A percentile compares a stretch with the other conserved stretches of the same genome.
phyloP scores from a whole-genome alignment of 2,113 vertebrate genomes.

The Cnemophilus loriae region DNA sequence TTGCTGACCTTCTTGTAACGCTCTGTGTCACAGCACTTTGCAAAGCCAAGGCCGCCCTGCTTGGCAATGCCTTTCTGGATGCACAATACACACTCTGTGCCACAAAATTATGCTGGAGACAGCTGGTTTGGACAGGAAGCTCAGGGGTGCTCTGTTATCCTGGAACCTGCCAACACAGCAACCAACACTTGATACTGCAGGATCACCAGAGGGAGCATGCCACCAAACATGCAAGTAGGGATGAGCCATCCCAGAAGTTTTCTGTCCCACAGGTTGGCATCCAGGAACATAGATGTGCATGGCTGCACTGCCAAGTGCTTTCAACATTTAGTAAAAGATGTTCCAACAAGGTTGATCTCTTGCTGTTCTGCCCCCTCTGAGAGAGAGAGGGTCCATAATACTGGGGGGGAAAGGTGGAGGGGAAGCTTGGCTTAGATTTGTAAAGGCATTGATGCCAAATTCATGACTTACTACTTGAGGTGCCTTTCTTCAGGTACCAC shows the following conservation, averaged over 20 bases:
- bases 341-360: not conserved
- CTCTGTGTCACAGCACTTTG: not conserved
- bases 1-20: accelerated
- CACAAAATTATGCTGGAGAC: not conserved
- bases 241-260: not conserved
- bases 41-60: not conserved
- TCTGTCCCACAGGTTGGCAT: not conserved
- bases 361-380: not conserved
- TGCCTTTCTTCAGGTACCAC: not conserved
- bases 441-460: not conserved
- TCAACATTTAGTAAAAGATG: not conserved
- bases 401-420: accelerated
- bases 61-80: too few species aligned
- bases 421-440: not conserved
- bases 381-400: not conserved
- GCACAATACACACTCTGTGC: accelerated
- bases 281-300: accelerated
- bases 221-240: not conserved
- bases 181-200: not conserved
- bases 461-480: not conserved
- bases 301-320: not conserved
- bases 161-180: not conserved
- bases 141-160: not conserved
- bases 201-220: not conserved
- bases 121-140: not conserved